Conservation (phyloP, 1,140 invertebrate genomes). For the Platorchestia sp. region DNA sequence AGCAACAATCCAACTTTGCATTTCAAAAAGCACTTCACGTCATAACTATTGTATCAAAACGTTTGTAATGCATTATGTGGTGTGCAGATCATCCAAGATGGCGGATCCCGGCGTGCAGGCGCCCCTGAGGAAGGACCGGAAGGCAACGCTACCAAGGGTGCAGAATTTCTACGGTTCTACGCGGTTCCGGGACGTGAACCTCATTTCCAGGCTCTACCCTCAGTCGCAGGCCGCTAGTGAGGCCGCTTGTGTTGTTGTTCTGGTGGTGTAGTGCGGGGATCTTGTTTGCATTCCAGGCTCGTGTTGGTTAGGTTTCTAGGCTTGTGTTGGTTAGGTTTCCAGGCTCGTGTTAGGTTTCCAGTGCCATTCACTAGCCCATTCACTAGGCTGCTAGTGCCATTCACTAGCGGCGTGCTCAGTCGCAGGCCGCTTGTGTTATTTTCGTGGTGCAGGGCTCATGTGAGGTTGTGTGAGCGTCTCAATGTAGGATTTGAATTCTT, state of each 20-base stretch:
- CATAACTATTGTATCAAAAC: background rate
- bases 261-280: too few relatives aligned
- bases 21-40: background rate
- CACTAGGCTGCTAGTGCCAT: too few relatives aligned
- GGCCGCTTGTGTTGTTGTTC: background rate
- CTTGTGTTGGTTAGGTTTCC: too few relatives aligned
- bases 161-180: constrained; percentile 56
- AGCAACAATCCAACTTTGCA: background rate
- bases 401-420: too few relatives aligned
- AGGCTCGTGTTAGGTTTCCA: too few relatives aligned
- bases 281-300: too few relatives aligned
- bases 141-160: constrained; percentile 59
- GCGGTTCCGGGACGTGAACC: constrained; percentile 59
- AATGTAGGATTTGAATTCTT: too few relatives aligned
- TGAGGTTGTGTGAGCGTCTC: too few relatives aligned
- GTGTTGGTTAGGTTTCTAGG: too few relatives aligned
- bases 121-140: constrained; percentile 59
- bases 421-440: too few relatives aligned
- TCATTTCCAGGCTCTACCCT: constrained; percentile 58
- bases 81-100: constrained; percentile 26
- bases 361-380: too few relatives aligned
- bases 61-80: background rate
- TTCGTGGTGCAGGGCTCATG: too few relatives aligned
- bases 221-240: constrained; percentile 43
- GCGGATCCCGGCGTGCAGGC: constrained; percentile 60